These are phyloP conservation scores for Nomia melanderi DNA, from an alignment of 1,140 invertebrate species.

Conservation along the genomic window DNA sequence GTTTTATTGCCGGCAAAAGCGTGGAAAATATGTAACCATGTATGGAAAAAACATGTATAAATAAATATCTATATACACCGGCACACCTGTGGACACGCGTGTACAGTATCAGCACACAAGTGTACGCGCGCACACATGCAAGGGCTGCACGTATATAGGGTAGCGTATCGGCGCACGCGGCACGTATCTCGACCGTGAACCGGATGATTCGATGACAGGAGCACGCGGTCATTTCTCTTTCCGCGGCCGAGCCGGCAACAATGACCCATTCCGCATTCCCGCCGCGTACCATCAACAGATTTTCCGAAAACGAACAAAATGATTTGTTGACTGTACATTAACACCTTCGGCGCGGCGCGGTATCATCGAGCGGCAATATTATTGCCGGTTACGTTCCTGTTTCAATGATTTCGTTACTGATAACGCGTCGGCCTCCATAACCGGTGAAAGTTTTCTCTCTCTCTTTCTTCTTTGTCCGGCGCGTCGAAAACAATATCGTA, in stretches of 20 bases:
- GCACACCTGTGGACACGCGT: no score
- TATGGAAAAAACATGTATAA: slow-evolving; percentile 18
- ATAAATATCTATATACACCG: no score
- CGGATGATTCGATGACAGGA: slow-evolving; percentile 53
- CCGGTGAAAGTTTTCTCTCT: slow-evolving; percentile 17
- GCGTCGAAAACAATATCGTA: neutral
- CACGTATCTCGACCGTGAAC: slow-evolving; percentile 46
- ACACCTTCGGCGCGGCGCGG: slow-evolving; percentile 28
- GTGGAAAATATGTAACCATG: neutral
- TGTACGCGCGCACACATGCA: neutral
- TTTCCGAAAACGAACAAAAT: slow-evolving; percentile 51
- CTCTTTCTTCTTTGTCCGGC: neutral
- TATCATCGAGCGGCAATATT: slow-evolving; percentile 23
- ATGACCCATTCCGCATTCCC: slow-evolving; percentile 53
- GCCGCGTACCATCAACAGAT: slow-evolving; percentile 48
- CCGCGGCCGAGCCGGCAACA: slow-evolving; percentile 47
- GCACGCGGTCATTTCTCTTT: slow-evolving; percentile 54
- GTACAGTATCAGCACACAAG: no score
- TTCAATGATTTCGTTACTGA: slow-evolving; percentile 37
- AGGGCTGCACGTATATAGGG: neutral
- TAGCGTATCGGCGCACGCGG: slow-evolving; percentile 27
- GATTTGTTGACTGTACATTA: slow-evolving; percentile 52
- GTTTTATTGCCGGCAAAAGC: slow-evolving; percentile 37
- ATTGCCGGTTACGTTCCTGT: slow-evolving; percentile 25
- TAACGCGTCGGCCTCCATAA: slow-evolving; percentile 7